These are phyloP conservation scores for Phengaris alcon DNA, from an alignment of 2,888 invertebrate species.

Conservation along the genomic window DNA sequence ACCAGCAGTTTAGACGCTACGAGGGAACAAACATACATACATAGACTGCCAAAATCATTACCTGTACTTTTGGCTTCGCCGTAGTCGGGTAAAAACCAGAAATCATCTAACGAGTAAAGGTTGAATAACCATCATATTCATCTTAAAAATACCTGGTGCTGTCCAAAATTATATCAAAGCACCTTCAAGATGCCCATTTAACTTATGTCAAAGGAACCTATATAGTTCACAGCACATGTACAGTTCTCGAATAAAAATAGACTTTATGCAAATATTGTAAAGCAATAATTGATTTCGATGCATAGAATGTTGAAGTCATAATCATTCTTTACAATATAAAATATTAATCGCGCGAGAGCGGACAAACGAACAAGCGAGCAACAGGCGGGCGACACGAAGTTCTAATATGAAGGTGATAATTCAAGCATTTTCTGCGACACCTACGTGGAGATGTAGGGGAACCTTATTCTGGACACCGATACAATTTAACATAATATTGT, in stretches of 20 bases:
- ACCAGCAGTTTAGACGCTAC: no score
- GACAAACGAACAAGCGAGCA: constrained; percentile 57
- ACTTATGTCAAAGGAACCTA: not conserved
- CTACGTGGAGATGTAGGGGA: constrained; percentile 54
- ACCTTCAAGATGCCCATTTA: no score
- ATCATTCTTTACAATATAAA: constrained; percentile 42
- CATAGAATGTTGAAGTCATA: constrained; percentile 37
- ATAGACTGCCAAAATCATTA: no score
- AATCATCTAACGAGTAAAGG: no score
- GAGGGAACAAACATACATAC: no score
- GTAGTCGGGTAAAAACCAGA: no score
- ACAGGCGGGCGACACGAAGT: constrained; percentile 61
- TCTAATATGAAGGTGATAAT: constrained; percentile 69
- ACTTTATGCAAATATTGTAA: constrained; percentile 3
- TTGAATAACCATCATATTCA: no score
- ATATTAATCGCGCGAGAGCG: constrained; percentile 68
- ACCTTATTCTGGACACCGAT: constrained; percentile 50
- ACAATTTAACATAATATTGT: not conserved
- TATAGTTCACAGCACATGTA: not conserved
- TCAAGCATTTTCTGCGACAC: constrained; percentile 69
- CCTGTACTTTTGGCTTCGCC: no score
- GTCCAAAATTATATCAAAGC: no score
- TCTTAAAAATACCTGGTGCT: no score
- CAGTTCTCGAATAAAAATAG: not conserved
- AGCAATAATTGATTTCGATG: constrained; percentile 11